These are phyloP conservation scores for Argopecten irradians DNA, from an alignment of 1,140 invertebrate genomes.

Conservation along the genomic window DNA sequence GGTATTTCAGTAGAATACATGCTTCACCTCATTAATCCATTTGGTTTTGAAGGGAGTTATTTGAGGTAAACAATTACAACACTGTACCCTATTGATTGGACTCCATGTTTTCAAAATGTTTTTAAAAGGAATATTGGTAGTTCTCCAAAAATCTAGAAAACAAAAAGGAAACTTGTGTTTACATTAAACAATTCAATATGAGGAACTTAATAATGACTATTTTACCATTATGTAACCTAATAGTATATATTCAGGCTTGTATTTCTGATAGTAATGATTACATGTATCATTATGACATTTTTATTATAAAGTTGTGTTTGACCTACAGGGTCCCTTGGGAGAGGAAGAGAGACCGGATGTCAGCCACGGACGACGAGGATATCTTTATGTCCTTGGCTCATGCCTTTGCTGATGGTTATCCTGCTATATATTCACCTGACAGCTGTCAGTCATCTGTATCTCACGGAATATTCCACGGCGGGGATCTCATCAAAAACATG, in stretches of 20 bases:
- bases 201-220: background rate
- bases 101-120: too few relatives aligned
- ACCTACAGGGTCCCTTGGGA: slow-evolving; percentile 57
- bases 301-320: background rate
- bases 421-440: slow-evolving; percentile 61
- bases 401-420: slow-evolving; percentile 77
- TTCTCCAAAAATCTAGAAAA: too few relatives aligned
- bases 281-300: background rate
- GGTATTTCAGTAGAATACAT: too few relatives aligned
- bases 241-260: background rate
- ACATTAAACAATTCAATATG: background rate
- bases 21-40: too few relatives aligned
- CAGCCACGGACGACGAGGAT: slow-evolving; percentile 71
- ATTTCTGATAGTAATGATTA: background rate
- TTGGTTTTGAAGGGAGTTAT: too few relatives aligned
- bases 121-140: too few relatives aligned
- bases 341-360: slow-evolving; percentile 46
- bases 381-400: slow-evolving; percentile 71
- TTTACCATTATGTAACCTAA: slow-evolving; percentile 20
- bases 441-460: slow-evolving; percentile 72
- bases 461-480: slow-evolving; percentile 73
- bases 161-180: too few relatives aligned
- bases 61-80: too few relatives aligned
- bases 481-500: slow-evolving; percentile 63
- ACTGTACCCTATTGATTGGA: too few relatives aligned